phyloP scores from a whole-genome alignment of 2,888 invertebrate species.

The Bugula neritina region DNA sequence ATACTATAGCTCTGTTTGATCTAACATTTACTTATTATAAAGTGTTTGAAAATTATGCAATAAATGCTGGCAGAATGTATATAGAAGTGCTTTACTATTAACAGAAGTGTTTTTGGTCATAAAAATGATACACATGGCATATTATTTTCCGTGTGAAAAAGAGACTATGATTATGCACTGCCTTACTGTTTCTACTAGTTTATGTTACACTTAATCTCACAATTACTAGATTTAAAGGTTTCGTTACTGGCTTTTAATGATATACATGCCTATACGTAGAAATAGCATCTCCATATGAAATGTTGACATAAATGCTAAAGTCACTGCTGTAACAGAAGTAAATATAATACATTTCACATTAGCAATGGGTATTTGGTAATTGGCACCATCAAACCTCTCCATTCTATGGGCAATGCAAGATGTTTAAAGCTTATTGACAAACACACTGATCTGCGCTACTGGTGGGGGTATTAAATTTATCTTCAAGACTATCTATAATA shows the following conservation, averaged over 20 bases:
- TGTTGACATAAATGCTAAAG: not conserved
- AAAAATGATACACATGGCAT: no score
- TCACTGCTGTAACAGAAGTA: not conserved
- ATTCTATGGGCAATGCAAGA: constrained; percentile 24
- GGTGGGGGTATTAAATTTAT: not conserved
- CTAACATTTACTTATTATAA: no score
- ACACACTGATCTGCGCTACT: constrained; percentile 21
- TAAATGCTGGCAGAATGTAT: no score
- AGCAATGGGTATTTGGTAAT: constrained; percentile 22
- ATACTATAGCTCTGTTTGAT: no score
- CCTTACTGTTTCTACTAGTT: not conserved
- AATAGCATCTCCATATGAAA: not conserved
- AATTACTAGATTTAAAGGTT: not conserved
- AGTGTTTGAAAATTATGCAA: no score
- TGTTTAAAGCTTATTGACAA: constrained; percentile 18
- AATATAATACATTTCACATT: constrained; percentile 21
- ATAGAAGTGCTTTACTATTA: no score
- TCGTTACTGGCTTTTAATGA: not conserved
- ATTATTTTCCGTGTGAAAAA: no score
- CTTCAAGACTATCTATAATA: not conserved
- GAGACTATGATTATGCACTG: no score
- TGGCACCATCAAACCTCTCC: constrained; percentile 19
- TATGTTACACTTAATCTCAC: not conserved
- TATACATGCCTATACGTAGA: not conserved
- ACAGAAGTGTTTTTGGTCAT: no score